These are phyloP conservation scores for Actinia tenebrosa DNA, from an alignment of 64 coral and sea anemone species.

Conservation along the genomic window DNA sequence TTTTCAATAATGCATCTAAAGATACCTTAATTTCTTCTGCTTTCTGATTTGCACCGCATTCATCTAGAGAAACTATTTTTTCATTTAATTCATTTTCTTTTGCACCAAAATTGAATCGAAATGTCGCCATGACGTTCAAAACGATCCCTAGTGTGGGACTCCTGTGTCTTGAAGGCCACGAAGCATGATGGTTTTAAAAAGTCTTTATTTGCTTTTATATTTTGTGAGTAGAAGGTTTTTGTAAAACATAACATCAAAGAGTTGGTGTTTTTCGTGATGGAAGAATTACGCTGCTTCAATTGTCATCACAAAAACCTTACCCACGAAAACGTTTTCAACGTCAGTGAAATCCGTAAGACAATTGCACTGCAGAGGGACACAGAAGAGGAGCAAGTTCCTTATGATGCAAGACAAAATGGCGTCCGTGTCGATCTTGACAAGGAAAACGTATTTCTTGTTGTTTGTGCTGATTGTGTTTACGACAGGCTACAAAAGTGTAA, in stretches of 20 bases:
- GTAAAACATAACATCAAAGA: background rate
- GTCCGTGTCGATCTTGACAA: constrained; percentile 36
- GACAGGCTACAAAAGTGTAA: constrained; percentile 87
- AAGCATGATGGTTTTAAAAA: background rate
- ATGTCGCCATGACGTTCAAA: constrained; percentile 20
- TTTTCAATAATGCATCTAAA: constrained; percentile 3
- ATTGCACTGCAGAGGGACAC: constrained; percentile 35
- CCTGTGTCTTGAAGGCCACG: background rate
- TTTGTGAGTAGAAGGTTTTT: background rate
- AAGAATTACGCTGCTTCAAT: constrained; percentile 75
- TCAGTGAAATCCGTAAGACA: constrained; percentile 80
- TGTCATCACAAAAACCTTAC: constrained; percentile 62
- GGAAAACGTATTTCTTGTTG: constrained; percentile 51
- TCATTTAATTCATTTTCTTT: constrained; percentile 4
- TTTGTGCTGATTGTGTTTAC: constrained; percentile 96
- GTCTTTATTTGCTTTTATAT: background rate
- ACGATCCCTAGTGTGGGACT: background rate
- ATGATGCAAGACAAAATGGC: constrained; percentile 35
- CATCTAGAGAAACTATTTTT: background rate
- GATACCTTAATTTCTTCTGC: constrained; percentile 20
- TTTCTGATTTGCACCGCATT: background rate
- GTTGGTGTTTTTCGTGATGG: constrained; percentile 28
- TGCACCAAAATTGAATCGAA: constrained; percentile 38
- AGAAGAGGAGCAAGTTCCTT: constrained; percentile 7
- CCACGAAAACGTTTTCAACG: constrained; percentile 82